These are phyloP conservation scores for Megamerina dolium DNA, from an alignment of 2,888 invertebrate species.

Conservation along the genomic window DNA sequence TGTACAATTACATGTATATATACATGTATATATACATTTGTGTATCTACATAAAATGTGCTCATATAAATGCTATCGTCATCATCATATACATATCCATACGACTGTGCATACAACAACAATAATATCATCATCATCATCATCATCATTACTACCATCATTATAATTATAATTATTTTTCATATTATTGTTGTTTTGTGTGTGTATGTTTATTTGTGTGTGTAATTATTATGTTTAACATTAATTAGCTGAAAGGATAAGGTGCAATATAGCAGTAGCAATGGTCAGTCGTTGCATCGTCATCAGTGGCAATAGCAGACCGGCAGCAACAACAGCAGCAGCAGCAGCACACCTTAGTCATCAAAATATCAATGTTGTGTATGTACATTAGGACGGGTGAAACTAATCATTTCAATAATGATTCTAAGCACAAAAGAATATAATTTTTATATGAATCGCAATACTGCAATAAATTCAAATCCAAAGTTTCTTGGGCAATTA, in stretches of 20 bases:
- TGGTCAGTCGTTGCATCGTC: background rate
- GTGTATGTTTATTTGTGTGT: too few relatives aligned
- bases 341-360: background rate
- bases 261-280: constrained; percentile 8
- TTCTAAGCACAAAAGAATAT: too few relatives aligned
- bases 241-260: constrained; percentile 21
- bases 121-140: constrained; percentile 4
- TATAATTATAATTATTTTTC: constrained; percentile 17
- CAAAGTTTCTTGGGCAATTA: too few relatives aligned
- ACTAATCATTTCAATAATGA: background rate
- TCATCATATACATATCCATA: background rate
- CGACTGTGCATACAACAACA: too few relatives aligned
- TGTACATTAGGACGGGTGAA: background rate
- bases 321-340: background rate
- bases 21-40: too few relatives aligned
- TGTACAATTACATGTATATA: too few relatives aligned
- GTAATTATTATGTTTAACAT: constrained; percentile 17
- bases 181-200: constrained; percentile 8
- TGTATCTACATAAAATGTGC: too few relatives aligned
- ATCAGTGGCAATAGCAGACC: background rate
- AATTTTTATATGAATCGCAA: too few relatives aligned
- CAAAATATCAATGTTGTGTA: background rate
- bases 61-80: too few relatives aligned
- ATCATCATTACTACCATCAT: constrained; percentile 15
- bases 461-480: too few relatives aligned